Evolutionary conservation across 2,113 vertebrate species (phyloP), one percentile per base, ranked within the genome.

Genomic region (Misgurnus mizolepis): DNA sequence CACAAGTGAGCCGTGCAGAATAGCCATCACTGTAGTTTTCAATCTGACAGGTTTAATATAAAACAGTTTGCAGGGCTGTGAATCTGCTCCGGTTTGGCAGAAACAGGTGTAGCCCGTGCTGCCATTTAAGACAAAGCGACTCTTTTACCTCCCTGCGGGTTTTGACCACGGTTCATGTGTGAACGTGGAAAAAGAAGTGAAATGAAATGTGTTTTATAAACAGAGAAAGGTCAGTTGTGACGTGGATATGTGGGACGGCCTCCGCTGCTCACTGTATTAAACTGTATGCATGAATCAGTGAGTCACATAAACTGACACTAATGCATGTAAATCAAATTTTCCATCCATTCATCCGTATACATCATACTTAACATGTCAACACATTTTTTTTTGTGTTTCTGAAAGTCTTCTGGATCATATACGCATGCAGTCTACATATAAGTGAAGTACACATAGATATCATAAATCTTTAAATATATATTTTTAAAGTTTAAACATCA

Each of bases 181-280:
- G 87, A 87, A 88, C 84, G 80, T 87, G 87, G 86, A 89, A 89
- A 90, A 90, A 84, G 80, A 81, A 84, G 88, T 86, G 83, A 90
- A 91, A 90, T 90, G 79, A 89, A 91, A 88, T 86, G 86, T 85
- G 82, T 84, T 92, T 89, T 88, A 86, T 87, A 91, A 91, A 93
- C 88, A 91, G 85, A 78, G 72, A 93, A 91, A 92, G 90, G 90
- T 92, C 88, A 90, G 84, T 0, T 67, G 86, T 91, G 90, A 90
- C 88, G 87, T 92, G 84, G 87, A 83, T 78, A 83, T 65, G 77
- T 4, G 83, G 83, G 83, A 82, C 88, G 14, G 84, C 85, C 79
- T 73, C 58, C 72, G 60, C 8, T 78, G 86, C 87, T 45, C 22
- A 69, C 47, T 34, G 47, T 50, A 15, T n/a, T 58, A n/a, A 58